Conservation (phyloP, 2,888 invertebrate genomes). For the Herminia tarsipennalis region DNA sequence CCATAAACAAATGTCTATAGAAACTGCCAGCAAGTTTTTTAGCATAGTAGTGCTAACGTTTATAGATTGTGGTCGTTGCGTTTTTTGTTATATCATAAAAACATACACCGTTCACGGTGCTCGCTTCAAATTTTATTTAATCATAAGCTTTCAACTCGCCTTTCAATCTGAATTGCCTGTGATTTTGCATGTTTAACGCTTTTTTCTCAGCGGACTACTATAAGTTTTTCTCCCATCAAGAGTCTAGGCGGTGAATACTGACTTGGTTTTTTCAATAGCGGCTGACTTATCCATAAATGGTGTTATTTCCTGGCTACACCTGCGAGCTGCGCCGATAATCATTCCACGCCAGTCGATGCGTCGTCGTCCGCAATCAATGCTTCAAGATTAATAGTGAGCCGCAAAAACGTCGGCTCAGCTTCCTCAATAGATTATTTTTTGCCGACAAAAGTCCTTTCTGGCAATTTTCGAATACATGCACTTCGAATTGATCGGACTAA, state of each 20-base stretch:
- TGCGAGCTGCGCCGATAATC: conserved; percentile 50
- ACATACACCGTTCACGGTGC: conserved; percentile 61
- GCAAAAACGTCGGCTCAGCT: conserved; percentile 42
- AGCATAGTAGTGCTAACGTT: conserved; percentile 51
- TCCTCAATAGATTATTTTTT: conserved; percentile 45
- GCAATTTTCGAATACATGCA: conserved; percentile 31
- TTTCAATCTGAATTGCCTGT: conserved; percentile 67
- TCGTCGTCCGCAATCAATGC: conserved; percentile 45
- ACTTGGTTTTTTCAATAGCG: conserved; percentile 36
- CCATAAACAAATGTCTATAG: conserved; percentile 40
- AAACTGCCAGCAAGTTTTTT: conserved; percentile 51
- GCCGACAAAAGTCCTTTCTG: conserved; percentile 30
- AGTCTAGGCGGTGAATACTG: conserved; percentile 26
- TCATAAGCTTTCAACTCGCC: conserved; percentile 72
- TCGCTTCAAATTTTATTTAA: conserved; percentile 66
- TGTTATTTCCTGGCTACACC: conserved; percentile 53
- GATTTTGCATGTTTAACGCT: conserved; percentile 62
- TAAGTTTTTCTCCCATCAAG: conserved; percentile 54
- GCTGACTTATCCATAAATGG: conserved; percentile 54
- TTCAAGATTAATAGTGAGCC: conserved; percentile 35
- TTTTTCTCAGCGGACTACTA: conserved; percentile 56
- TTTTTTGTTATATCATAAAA: conserved; percentile 66
- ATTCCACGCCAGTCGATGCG: conserved; percentile 41
- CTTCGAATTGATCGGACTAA: conserved; percentile 18
- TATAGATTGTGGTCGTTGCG: conserved; percentile 45